Base-by-base conservation (phyloP, 2,113 vertebrate species). In the Nothobranchius kuhntae region DNA sequence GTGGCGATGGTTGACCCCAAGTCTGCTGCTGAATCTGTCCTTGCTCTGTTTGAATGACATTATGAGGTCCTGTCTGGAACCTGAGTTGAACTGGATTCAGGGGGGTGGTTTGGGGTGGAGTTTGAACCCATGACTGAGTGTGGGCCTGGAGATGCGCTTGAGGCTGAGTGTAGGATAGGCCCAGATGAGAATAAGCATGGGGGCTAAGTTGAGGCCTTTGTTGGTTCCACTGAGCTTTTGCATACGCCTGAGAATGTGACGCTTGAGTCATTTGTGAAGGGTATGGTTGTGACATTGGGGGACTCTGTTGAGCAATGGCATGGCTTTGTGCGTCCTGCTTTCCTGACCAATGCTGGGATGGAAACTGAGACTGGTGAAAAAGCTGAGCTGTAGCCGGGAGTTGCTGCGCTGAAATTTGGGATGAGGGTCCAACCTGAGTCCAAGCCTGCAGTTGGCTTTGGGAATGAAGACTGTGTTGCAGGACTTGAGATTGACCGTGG, bases 261-360 rank as follows among this genome's bases (percentile, higher is more conserved):
- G n/a, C 21, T 64, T 75, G 83, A 65, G 44, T 53, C n/a, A 45
- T 50, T 51, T 66, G 68, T 17, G 80, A 86, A 51, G 62, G 55
- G 42, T 72, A 85, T 14, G 50, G 4, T 21, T 72, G 83, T 0
- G 81, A 73, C 53, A 60, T 13, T 42, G 76, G 80, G 7, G 71
- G 77, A 14, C 67, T 77, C 11, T 77, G 84, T 51, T 83, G 85
- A 12, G 61, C 4, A 65, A 73, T 57, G 38, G 46, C 12, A 51
- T 85, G 85, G 44, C 42, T 72, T 57, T 79, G 65, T 38, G 55
- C n/a, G 24, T 86, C 80, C 46, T 71, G 73, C 62, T 56, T 71
- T 4, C 69, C 57, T 21, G 53, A 11, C 85, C 85, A 88, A 35
- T 85, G 90, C 46, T 85, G 87, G 5, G 69, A 17, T 48, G 70